Conservation (phyloP, 2,113 vertebrate species). For the Condylura cristata region DNA sequence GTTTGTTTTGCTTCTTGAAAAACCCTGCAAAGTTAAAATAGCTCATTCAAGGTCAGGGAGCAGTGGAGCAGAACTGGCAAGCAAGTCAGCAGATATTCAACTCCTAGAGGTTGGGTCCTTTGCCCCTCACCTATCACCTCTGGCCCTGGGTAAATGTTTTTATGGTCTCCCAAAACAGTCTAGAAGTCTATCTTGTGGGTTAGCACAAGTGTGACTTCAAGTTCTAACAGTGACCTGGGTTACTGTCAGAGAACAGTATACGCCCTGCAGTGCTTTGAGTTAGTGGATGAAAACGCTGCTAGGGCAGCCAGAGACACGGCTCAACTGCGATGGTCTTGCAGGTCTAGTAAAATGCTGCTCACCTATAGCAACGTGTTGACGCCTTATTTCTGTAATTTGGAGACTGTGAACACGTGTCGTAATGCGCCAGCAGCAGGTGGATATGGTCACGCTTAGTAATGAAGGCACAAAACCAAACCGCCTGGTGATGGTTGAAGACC, state of each 20-base stretch:
- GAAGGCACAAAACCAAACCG: not conserved
- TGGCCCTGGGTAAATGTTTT: constrained; percentile 16
- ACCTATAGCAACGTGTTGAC: not conserved
- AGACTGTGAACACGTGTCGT: not conserved
- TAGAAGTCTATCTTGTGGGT: not conserved
- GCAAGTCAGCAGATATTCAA: not conserved
- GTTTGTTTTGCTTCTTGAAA: constrained; percentile 63
- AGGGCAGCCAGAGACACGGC: not conserved
- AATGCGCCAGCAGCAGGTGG: not conserved
- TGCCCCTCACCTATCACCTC: not conserved
- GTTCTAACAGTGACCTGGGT: not conserved
- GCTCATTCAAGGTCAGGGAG: constrained; percentile 58
- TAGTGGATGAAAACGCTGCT: not conserved
- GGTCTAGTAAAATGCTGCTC: not conserved
- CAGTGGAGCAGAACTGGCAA: constrained; percentile 35
- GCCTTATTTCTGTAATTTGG: not conserved
- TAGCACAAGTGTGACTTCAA: not conserved
- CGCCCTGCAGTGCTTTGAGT: not conserved
- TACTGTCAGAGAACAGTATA: not conserved
- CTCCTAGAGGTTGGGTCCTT: not conserved
- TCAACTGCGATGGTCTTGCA: not conserved
- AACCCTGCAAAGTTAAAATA: constrained; percentile 60
- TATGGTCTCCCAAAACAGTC: constrained; percentile 14
- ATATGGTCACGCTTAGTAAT: not conserved
- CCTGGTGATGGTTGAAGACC: not conserved